Base-by-base conservation (phyloP, 2,888 invertebrate species). In the Argyresthia goedartella region DNA sequence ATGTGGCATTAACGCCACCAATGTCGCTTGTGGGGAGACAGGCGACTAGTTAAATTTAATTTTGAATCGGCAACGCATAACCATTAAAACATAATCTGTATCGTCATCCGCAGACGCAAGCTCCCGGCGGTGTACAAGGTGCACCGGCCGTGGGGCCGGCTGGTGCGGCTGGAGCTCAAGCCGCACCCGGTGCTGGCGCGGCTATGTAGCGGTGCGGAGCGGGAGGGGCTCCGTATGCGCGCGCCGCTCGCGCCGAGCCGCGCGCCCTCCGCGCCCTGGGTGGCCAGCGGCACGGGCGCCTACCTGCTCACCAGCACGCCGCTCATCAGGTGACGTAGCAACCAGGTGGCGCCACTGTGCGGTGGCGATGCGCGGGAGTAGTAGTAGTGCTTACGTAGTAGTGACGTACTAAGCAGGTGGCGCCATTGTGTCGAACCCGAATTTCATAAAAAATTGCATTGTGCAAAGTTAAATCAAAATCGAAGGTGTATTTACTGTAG, bases 181-280 rank as follows among this genome's bases (percentile, higher is more conserved):
- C 94, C 96, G 34, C 96, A 97, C 87, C 96, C 96, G 0, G 77
- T 89, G 45, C 71, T 97, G 51, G 81, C 90, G 15, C 91, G 87
- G 56, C 73, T 96, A 53, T 92, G 92, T 73, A 87, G 89, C 43
- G 90, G 90, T 10, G 92, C 94, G 0, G 88, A 90, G 14, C 88
- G 89, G 36, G 90, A 92, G 61, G 89, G 86, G 0, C 79, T 98
- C 58, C 89, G 88, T 50, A 93, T 98, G 84, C 91, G 93, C 48
- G 87, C 93, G 1, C 87, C 88, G 55, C 82, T 91, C 51, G 79
- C 94, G 51, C 98, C 98, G 11, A 92, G 94, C 87, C 53, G 90
- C 14, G 91, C 92, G 55, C 97, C 98, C 11, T 96, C 98, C 4
- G 84, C 93, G 56, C 98, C 98, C 1, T 98, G 97, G 97, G 79